phyloP scores from a whole-genome alignment of 2,113 vertebrate genomes.

The Platycercus adscitus region DNA sequence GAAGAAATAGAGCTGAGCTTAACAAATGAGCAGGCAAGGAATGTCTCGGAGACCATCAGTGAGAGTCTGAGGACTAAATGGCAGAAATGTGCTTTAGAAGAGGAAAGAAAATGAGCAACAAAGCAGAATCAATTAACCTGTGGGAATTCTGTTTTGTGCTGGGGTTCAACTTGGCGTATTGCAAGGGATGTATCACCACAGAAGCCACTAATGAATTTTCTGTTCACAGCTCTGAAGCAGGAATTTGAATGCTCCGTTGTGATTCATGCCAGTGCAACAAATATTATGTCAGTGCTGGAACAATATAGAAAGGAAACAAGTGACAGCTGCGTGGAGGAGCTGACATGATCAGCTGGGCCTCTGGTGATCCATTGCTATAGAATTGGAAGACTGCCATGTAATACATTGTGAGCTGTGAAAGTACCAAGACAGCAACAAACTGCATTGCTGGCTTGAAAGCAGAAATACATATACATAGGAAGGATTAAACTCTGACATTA shows the following conservation, averaged over 20 bases:
- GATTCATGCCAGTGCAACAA: not conserved
- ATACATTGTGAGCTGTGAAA: constrained; percentile 27
- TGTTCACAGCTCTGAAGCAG: not conserved
- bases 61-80: not conserved
- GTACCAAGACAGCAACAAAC: constrained; percentile 22
- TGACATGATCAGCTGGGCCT: not conserved
- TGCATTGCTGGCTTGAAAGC: not conserved
- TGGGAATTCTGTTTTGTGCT: not conserved
- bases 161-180: not conserved
- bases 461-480: not conserved
- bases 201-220: not conserved
- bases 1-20: not conserved
- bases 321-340: constrained; percentile 29
- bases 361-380: not conserved
- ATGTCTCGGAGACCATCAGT: not conserved
- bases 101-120: not conserved
- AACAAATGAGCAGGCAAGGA: not conserved
- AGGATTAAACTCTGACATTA: not conserved
- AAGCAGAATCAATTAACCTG: not conserved
- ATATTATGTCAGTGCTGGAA: not conserved
- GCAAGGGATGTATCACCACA: not conserved
- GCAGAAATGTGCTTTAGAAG: not conserved
- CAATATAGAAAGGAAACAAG: constrained; percentile 7
- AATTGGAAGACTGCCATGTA: constrained; percentile 6
- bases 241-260: not conserved